These are phyloP conservation scores for Cylas formicarius DNA, from an alignment of 1,140 invertebrate species.

Conservation along the genomic window DNA sequence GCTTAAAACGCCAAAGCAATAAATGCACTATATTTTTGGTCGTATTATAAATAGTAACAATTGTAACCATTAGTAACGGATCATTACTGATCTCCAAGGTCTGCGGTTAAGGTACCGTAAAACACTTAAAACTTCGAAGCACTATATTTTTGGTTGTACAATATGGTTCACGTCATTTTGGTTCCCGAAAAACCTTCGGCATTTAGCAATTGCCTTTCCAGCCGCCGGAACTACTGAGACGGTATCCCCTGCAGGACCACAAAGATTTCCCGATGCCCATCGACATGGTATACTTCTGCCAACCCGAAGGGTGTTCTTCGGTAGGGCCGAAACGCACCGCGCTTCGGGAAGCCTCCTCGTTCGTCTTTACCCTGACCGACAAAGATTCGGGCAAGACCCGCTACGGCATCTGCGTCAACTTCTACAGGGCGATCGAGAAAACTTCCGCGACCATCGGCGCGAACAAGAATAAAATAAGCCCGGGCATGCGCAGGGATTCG, in stretches of 20 bases:
- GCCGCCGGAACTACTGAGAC: conserved; percentile 81
- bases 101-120: no score
- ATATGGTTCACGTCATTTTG: no score
- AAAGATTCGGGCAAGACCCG: conserved; percentile 86
- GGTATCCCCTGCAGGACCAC: conserved; percentile 97
- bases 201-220: conserved; percentile 38
- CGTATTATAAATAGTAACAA: no score
- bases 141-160: no score
- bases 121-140: no score
- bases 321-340: conserved; percentile 80
- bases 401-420: conserved; percentile 97
- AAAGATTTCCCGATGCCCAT: conserved; percentile 93
- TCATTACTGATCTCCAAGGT: no score
- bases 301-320: conserved; percentile 95
- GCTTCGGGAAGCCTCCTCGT: conserved; percentile 84
- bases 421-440: conserved; percentile 85
- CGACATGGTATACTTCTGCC: conserved; percentile 99
- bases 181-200: no score
- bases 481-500: conserved; percentile 68
- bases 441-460: conserved; percentile 30
- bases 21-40: no score
- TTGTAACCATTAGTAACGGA: no score
- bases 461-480: conserved; percentile 39
- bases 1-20: no score
- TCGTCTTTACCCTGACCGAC: conserved; percentile 97